phyloP scores from a whole-genome alignment of 2,797 vertebrate genomes.

The Muscicapa striata region DNA sequence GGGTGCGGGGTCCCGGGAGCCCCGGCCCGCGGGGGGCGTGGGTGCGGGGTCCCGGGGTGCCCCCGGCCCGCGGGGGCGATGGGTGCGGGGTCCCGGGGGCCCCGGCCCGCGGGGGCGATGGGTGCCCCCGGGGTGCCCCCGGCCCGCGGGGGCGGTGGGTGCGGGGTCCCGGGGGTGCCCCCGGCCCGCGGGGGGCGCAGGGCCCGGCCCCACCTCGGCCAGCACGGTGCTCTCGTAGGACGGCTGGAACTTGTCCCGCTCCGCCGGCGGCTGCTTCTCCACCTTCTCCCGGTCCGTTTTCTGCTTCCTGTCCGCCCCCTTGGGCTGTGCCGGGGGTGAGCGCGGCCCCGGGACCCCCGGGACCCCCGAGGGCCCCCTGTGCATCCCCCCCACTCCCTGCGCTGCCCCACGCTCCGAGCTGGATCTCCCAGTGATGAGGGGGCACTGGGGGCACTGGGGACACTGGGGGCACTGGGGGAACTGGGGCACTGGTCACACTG shows the following conservation, averaged over 20 bases:
- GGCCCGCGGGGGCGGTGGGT: neutral
- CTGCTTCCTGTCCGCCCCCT: neutral
- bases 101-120: too few species aligned
- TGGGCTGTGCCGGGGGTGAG: neutral
- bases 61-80: too few species aligned
- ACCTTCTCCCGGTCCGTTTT: conserved; percentile 6
- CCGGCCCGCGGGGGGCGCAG: neutral
- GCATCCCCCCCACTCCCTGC: neutral
- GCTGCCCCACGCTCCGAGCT: neutral
- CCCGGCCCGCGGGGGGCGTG: neutral
- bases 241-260: conserved; percentile 1
- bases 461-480: too few species aligned
- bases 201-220: neutral
- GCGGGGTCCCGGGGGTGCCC: neutral
- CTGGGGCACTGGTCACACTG: too few species aligned
- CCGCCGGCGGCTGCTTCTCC: neutral
- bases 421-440: too few species aligned
- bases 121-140: too few species aligned
- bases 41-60: too few species aligned
- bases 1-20: neutral
- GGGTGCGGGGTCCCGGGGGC: too few species aligned
- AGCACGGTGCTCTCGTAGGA: neutral
- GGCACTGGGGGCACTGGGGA: too few species aligned
- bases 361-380: neutral
- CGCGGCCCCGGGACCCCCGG: neutral